Conservation (phyloP, 2,888 invertebrate species). For the Nematopogon swammerdamellus region DNA sequence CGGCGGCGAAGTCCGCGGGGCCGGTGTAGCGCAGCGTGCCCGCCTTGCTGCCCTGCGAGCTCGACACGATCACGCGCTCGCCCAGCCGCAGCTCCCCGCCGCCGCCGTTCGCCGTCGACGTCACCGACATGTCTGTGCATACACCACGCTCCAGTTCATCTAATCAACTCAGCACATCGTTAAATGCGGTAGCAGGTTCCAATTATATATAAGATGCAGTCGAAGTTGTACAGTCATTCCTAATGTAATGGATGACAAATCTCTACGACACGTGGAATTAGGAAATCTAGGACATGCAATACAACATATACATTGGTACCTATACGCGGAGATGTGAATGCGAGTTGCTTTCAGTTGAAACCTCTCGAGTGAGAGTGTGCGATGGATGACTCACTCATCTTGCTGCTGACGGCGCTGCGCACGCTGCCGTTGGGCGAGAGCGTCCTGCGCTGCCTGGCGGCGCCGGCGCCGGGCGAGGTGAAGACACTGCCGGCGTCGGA, state of each 20-base stretch:
- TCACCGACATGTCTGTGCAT: constrained; percentile 33
- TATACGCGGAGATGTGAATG: no score
- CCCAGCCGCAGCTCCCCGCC: constrained; percentile 73
- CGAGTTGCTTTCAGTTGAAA: no score
- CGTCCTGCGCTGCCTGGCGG: constrained; percentile 36
- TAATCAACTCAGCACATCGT: no score
- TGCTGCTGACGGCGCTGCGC: constrained; percentile 49
- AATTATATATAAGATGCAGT: no score
- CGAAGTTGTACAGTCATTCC: no score
- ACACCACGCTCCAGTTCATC: no score
- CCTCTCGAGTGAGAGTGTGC: no score
- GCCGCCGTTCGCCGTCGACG: constrained; percentile 32
- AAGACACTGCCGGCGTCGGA: constrained; percentile 49
- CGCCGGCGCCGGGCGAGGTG: constrained; percentile 41
- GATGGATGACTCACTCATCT: constrained; percentile 47
- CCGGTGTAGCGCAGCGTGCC: constrained; percentile 86
- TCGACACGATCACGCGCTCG: constrained; percentile 87
- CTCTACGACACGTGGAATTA: no score
- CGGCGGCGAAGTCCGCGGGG: constrained; percentile 84
- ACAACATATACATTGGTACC: no score
- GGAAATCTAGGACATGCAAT: no score
- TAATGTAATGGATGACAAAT: no score
- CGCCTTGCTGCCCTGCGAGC: constrained; percentile 83
- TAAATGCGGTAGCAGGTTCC: no score
- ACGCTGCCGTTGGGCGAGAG: constrained; percentile 49